phyloP scores from a whole-genome alignment of 2,113 vertebrate genomes.

The Suncus etruscus region DNA sequence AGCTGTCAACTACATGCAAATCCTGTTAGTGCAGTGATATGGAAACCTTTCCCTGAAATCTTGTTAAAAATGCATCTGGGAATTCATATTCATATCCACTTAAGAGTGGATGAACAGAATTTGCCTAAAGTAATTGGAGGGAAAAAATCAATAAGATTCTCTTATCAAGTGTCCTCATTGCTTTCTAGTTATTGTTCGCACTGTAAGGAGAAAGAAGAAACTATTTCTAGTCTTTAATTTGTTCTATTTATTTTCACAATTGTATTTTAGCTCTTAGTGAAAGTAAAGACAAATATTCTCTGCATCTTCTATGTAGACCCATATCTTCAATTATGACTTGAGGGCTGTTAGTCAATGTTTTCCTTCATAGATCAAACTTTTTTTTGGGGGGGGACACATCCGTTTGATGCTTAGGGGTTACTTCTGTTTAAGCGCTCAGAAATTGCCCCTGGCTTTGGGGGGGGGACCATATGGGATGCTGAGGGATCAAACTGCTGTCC shows the following conservation, averaged over 20 bases:
- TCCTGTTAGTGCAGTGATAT: conserved; percentile 82
- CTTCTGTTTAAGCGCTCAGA: no score
- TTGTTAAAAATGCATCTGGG: conserved; percentile 82
- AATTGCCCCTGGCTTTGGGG: no score
- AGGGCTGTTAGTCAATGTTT: background rate
- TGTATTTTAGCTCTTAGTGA: conserved; percentile 64
- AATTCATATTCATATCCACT: conserved; percentile 83
- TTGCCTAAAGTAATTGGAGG: conserved; percentile 80
- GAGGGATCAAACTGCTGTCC: no score
- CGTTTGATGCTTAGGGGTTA: no score
- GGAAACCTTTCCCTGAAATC: conserved; percentile 83
- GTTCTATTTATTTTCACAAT: conserved; percentile 71
- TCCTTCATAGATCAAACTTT: background rate
- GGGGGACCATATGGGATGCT: no score
- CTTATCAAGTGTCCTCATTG: conserved; percentile 72
- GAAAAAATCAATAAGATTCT: conserved; percentile 84
- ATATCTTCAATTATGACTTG: background rate
- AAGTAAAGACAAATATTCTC: conserved; percentile 39
- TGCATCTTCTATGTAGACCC: background rate
- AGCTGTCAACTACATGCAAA: conserved; percentile 80
- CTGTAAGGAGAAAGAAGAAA: conserved; percentile 65
- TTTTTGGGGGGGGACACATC: no score
- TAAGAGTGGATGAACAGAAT: conserved; percentile 82
- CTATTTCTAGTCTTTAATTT: conserved; percentile 76
- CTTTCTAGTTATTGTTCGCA: conserved; percentile 74